phyloP scores from a whole-genome alignment of 1,140 invertebrate genomes.

The Heliconius eleuchia region DNA sequence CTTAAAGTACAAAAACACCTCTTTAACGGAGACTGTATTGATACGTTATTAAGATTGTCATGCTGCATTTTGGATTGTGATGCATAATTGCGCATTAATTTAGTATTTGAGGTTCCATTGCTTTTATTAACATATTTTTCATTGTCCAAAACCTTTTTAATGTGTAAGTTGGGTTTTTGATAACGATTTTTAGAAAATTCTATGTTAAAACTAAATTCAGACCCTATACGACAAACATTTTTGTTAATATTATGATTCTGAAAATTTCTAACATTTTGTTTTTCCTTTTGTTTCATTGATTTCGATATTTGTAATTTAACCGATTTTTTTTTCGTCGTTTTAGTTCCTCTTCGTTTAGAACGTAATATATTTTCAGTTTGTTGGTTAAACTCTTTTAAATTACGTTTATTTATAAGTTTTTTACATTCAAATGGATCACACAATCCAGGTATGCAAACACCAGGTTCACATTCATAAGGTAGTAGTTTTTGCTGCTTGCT shows the following conservation, averaged over 20 bases:
- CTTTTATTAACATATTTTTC: not conserved
- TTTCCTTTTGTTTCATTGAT: not conserved
- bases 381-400: constrained; percentile 4
- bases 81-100: not conserved
- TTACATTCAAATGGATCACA: constrained; percentile 47
- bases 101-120: not conserved
- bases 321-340: not conserved
- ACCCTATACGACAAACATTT: constrained; percentile 32
- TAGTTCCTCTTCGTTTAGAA: constrained; percentile 12
- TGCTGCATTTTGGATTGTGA: not conserved
- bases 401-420: constrained; percentile 16
- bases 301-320: constrained; percentile 14
- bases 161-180: not conserved
- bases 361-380: not conserved
- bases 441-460: constrained; percentile 41
- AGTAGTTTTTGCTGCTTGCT: constrained; percentile 20
- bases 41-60: not conserved
- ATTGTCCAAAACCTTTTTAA: not conserved
- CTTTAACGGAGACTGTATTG: constrained; percentile 19
- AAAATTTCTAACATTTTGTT: not conserved
- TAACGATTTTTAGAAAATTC: constrained; percentile 40
- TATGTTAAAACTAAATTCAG: constrained; percentile 40
- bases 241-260: not conserved
- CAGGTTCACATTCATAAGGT: constrained; percentile 47
- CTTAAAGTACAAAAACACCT: constrained; percentile 48